These are phyloP conservation scores for Metridium senile DNA, from an alignment of 92 coral and sea anemone species.

Conservation along the genomic window DNA sequence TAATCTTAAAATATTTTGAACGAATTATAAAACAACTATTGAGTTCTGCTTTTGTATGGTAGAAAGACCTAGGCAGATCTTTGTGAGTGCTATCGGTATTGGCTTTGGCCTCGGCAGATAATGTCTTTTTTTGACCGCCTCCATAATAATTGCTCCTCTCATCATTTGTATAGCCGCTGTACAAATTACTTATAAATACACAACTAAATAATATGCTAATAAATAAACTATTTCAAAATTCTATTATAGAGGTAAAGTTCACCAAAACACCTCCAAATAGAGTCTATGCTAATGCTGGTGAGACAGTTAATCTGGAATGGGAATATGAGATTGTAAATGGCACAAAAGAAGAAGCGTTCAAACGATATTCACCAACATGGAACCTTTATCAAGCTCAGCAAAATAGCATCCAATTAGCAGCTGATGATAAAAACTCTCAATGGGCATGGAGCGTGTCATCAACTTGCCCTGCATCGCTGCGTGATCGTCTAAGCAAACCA, in stretches of 20 bases:
- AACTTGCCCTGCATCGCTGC: conserved; percentile 24
- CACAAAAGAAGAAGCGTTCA: conserved; percentile 10
- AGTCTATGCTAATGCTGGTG: not conserved
- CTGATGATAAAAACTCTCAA: conserved; percentile 26
- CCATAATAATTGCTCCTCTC: no score
- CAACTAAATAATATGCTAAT: no score
- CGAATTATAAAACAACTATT: no score
- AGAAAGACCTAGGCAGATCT: no score
- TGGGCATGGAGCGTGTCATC: conserved; percentile 34
- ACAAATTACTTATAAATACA: no score
- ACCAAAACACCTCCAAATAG: conserved; percentile 15
- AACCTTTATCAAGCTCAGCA: not conserved
- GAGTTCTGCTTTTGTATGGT: no score
- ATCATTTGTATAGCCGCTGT: no score
- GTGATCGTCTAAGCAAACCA: conserved; percentile 15
- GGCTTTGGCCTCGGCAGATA: no score
- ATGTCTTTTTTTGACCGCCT: no score
- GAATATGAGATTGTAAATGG: conserved; percentile 21
- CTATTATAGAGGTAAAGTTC: conserved; percentile 18
- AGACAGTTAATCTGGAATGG: conserved; percentile 12
- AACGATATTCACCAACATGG: conserved; percentile 44
- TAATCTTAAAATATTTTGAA: no score
- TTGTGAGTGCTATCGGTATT: no score
- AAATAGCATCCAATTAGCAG: not conserved
- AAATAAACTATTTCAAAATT: no score